Evolutionary conservation across 2,113 vertebrate species (phyloP).

Genomic region (Nothoprocta perdicaria): DNA sequence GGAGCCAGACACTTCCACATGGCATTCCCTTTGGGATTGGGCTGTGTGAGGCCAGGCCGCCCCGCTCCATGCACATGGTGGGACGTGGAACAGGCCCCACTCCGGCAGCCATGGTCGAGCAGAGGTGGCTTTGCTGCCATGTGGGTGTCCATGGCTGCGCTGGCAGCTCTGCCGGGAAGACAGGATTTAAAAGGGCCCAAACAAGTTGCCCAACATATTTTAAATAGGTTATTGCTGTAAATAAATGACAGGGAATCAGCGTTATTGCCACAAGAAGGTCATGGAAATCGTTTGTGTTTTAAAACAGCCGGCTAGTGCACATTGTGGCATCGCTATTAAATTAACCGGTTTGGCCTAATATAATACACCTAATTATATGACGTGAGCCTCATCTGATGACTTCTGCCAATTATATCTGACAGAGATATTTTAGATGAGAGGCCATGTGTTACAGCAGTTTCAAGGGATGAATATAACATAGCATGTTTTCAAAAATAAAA

Average conservation of each 20-base stretch:
- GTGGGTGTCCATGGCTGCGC: not conserved
- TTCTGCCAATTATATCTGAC: slow-evolving; percentile 52
- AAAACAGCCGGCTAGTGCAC: not conserved
- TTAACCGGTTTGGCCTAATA: not conserved
- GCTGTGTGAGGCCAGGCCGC: rapidly evolving
- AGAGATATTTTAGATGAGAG: slow-evolving; percentile 35
- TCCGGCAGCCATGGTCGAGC: not conserved
- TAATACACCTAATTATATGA: slow-evolving; percentile 58
- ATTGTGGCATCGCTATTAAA: not conserved
- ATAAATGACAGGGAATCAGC: slow-evolving; percentile 32
- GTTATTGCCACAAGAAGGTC: slow-evolving; percentile 15
- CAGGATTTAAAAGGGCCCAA: not conserved
- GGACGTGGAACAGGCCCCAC: not conserved
- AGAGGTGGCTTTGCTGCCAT: not conserved
- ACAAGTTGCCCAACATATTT: slow-evolving; percentile 28
- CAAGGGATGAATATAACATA: slow-evolving; percentile 28
- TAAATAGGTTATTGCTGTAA: slow-evolving; percentile 3
- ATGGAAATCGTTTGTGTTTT: not conserved
- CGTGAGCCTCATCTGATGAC: slow-evolving; percentile 25
- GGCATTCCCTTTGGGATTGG: too few relatives aligned
- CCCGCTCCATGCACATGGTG: rapidly evolving
- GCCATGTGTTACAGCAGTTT: slow-evolving; percentile 39
- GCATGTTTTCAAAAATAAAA: slow-evolving; percentile 44
- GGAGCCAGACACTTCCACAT: not conserved
- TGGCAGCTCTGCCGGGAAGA: not conserved